Conservation (phyloP, 1,140 invertebrate genomes). For the Colletes latitarsis region DNA sequence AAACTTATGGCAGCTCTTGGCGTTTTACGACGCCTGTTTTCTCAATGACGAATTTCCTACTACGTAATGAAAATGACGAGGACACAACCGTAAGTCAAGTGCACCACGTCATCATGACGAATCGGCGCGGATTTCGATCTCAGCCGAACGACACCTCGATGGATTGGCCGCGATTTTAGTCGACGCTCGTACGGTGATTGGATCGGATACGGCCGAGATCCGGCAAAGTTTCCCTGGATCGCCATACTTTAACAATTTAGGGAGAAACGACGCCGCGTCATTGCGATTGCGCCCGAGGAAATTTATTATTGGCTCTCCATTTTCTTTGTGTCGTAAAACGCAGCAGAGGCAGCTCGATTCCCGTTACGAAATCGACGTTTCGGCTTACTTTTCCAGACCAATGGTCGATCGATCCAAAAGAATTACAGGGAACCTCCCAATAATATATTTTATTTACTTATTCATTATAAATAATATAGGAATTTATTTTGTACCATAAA, state of each 20-base stretch:
- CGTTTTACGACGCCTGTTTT: constrained; percentile 20
- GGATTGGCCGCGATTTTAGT: constrained; percentile 45
- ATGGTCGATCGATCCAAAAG: background rate
- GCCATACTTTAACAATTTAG: constrained; percentile 14
- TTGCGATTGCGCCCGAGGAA: background rate
- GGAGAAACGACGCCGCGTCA: constrained; percentile 2
- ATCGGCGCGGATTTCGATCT: constrained; percentile 47
- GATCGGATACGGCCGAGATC: constrained; percentile 28
- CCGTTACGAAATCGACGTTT: background rate
- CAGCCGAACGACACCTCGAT: constrained; percentile 47
- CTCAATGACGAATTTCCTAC: constrained; percentile 25
- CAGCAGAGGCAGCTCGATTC: background rate
- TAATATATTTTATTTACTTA: too few species aligned
- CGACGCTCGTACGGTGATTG: constrained; percentile 44
- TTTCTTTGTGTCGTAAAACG: constrained; percentile 2
- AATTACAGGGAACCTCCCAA: too few species aligned
- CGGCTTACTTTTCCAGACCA: background rate
- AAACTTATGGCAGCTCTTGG: background rate
- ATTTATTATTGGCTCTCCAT: constrained; percentile 4
- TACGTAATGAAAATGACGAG: constrained; percentile 37
- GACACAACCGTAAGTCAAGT: constrained; percentile 29
- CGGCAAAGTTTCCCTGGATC: constrained; percentile 29
- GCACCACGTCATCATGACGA: constrained; percentile 28
- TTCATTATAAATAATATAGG: too few species aligned
- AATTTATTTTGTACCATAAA: too few species aligned